These are phyloP conservation scores for Protobothrops mucrosquamatus DNA, from an alignment of 2,113 vertebrate genomes.

Conservation along the genomic window DNA sequence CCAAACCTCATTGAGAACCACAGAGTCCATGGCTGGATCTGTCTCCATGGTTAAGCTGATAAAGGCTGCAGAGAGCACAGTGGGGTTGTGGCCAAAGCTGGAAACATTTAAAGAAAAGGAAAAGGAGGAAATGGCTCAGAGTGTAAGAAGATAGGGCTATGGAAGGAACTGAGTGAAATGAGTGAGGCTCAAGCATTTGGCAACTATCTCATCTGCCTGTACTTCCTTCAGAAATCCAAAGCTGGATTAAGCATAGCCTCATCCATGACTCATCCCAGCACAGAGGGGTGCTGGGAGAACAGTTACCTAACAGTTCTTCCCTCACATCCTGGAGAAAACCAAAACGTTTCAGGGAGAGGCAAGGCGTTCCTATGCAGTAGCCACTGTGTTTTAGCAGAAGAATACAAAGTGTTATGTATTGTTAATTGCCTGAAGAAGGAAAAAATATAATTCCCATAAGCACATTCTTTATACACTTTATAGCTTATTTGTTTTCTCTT, in stretches of 20 bases:
- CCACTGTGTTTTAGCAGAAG: neutral
- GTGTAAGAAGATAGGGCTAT: neutral
- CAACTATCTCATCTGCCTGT: neutral
- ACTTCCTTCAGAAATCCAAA: neutral
- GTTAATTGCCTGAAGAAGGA: neutral
- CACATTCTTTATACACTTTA: neutral
- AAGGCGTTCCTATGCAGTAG: neutral
- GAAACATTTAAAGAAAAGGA: neutral
- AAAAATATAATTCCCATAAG: neutral
- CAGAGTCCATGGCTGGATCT: neutral
- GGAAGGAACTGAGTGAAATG: neutral
- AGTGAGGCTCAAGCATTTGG: neutral
- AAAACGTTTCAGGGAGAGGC: neutral
- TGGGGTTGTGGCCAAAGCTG: neutral
- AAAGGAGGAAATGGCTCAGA: neutral
- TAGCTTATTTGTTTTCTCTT: neutral
- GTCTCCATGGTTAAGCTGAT: neutral
- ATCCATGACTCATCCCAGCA: neutral
- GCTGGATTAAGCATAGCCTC: neutral
- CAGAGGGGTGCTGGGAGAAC: neutral
- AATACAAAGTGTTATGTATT: neutral
- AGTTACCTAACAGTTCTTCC: too few relatives aligned
- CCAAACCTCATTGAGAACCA: constrained; percentile 82
- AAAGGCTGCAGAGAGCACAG: neutral
- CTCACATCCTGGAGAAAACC: neutral